Base-by-base conservation (phyloP, 1,140 invertebrate genomes). In the Tetragnatha versicolor region DNA sequence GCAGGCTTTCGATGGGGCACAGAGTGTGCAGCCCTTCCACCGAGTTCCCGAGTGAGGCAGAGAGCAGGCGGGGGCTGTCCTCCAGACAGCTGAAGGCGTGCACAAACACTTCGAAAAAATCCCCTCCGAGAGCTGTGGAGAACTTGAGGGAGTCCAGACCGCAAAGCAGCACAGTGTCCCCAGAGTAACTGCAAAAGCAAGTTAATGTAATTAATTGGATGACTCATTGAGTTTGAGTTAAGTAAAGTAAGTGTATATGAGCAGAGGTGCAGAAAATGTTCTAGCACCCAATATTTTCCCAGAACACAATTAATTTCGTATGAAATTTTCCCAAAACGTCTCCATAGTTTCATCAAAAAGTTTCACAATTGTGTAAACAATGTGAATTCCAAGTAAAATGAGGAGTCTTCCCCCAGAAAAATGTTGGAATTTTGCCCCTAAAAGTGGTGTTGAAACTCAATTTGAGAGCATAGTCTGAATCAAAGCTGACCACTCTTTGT, bases 1-100 rank as follows among this genome's bases (percentile, higher is more conserved):
- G 73, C 22, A 77, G 22, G 9, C 55, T 77, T 14, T 77, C 61
- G n/a, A 77, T 65, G 5, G 9, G 37, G 25, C 73, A 77, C 5
- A 77, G 12, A 33, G 60, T 77, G 45, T 55, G 39, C 29, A 77
- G 22, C n/a, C 6, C n/a, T n/a, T 39, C 29, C n/a, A 6, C 17
- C 12, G 47, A 53, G 20, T 45, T 51, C 0, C 73, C 73, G 27
- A 77, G 25, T 45, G 20, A 7, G 20, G 29, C 47, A 3, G 35
- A 39, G 3, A 66, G 20, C 5, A 77, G 20, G 17, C 47, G 25
- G 25, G 73, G 73, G 22, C 29, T 55, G 2, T 65, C 61, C n/a
- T 66, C 17, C 3, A 66, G 22, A 39, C 47, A 51, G 12, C 14
- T 55, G 42, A 77, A 65, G 25, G 45, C 27, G 33, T 77, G 73